These are phyloP conservation scores for Ptilonorhynchus violaceus DNA, from an alignment of 2,113 vertebrate genomes.

Conservation along the genomic window DNA sequence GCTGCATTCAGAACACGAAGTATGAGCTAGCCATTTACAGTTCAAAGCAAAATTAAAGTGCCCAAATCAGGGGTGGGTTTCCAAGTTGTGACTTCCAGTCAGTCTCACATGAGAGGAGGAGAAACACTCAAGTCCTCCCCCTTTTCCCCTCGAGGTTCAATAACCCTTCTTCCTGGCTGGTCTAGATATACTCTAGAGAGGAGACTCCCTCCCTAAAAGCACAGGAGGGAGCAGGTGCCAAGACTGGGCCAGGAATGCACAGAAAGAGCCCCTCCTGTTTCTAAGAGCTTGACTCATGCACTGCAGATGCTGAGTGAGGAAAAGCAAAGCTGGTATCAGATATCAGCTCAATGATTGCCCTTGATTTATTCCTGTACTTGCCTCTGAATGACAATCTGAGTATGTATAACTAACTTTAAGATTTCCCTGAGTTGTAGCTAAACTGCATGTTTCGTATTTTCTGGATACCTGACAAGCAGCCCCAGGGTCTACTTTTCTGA, in stretches of 20 bases:
- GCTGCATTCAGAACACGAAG: not conserved
- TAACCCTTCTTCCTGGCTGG: not conserved
- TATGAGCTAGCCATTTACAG: not conserved
- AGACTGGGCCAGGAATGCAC: too few species aligned
- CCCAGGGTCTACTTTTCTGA: not conserved
- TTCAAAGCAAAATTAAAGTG: not conserved
- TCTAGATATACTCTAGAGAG: not conserved
- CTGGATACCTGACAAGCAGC: not conserved
- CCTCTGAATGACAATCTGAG: not conserved
- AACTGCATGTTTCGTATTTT: not conserved
- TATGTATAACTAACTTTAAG: not conserved
- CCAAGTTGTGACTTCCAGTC: not conserved
- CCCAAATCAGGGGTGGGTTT: not conserved
- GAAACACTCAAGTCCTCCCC: not conserved
- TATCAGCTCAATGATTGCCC: not conserved
- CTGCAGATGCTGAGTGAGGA: not conserved
- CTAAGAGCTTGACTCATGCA: not conserved
- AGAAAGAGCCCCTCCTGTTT: not conserved
- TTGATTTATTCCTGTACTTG: not conserved
- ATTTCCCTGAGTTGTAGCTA: not conserved
- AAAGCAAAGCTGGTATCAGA: not conserved
- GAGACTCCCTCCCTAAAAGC: not conserved
- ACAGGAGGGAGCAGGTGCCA: not conserved
- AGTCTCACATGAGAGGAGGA: not conserved
- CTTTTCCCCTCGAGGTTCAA: not conserved